A percentile compares a stretch with the other conserved stretches of the same genome.
phyloP scores from a whole-genome alignment of 2,888 invertebrate genomes.

The Graphium colonna region DNA sequence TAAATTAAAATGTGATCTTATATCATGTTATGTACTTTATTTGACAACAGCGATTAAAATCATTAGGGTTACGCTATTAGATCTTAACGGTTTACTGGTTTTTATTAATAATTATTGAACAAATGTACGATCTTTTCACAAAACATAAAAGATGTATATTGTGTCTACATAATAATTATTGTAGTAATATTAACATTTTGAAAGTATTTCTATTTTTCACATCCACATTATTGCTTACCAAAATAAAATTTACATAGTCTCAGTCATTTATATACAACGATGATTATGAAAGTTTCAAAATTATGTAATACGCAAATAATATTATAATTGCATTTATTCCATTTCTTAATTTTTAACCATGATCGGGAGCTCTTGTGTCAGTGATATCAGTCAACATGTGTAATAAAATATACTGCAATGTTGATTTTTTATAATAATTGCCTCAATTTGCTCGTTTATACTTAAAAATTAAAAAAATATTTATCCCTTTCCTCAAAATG shows the following conservation, averaged over 20 bases:
- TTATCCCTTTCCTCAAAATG: too few relatives aligned
- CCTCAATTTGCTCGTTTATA: too few relatives aligned
- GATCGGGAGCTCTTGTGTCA: too few relatives aligned
- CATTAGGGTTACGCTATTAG: conserved; percentile 23
- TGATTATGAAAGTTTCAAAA: not conserved
- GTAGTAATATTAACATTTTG: conserved; percentile 43
- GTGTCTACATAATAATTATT: conserved; percentile 21
- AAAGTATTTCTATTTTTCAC: conserved; percentile 50
- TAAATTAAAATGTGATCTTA: conserved; percentile 1
- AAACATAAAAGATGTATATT: not conserved
- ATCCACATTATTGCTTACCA: conserved; percentile 48
- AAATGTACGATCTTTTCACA: not conserved
- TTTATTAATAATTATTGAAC: conserved; percentile 25
- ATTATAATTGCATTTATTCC: not conserved
- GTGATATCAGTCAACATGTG: too few relatives aligned
- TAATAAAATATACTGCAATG: too few relatives aligned
- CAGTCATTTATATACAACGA: conserved; percentile 12
- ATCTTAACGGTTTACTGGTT: conserved; percentile 30
- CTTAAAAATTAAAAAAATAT: too few relatives aligned
- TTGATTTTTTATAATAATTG: too few relatives aligned
- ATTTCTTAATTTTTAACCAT: conserved; percentile 11
- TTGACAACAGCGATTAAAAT: conserved; percentile 47
- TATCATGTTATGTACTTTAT: conserved; percentile 19
- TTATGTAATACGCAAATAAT: not conserved
- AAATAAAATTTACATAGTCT: conserved; percentile 27